phyloP scores from a whole-genome alignment of 2,797 vertebrate genomes.

The Eupleurogrammus muticus region DNA sequence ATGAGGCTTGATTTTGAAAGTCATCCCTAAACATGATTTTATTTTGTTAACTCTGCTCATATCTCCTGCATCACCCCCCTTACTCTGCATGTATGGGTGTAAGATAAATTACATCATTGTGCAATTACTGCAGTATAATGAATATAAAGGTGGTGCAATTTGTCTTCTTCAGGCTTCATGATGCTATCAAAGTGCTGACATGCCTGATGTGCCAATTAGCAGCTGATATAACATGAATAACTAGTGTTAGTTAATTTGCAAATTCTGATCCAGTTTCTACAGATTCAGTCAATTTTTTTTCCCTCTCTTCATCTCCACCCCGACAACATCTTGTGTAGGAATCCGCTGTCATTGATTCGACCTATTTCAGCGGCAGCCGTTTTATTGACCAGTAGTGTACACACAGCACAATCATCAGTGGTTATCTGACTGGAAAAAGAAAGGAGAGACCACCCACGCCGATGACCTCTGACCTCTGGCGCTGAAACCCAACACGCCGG shows the following conservation, averaged over 20 bases:
- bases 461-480: slow-evolving; percentile 42
- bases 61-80: too few relatives aligned
- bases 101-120: neutral
- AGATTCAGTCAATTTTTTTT: neutral
- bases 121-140: neutral
- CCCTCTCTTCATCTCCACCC: neutral
- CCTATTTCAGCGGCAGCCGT: neutral
- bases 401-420: slow-evolving; percentile 29
- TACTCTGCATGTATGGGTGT: too few relatives aligned
- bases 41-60: too few relatives aligned
- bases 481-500: slow-evolving; percentile 73
- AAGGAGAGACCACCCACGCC: slow-evolving; percentile 63
- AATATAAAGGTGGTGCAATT: neutral
- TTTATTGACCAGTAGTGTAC: slow-evolving; percentile 54
- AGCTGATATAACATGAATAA: neutral
- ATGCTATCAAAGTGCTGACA: slow-evolving; percentile 22
- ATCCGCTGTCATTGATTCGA: slow-evolving; percentile 2
- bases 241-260: slow-evolving; percentile 20
- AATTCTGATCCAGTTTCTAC: slow-evolving; percentile 21
- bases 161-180: slow-evolving; percentile 14
- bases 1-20: too few relatives aligned
- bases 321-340: neutral
- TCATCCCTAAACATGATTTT: too few relatives aligned
- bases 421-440: slow-evolving; percentile 60
- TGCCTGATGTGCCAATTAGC: slow-evolving; percentile 15